phyloP scores from a whole-genome alignment of 2,113 vertebrate genomes.

The Campylomormyrus tamandua region DNA sequence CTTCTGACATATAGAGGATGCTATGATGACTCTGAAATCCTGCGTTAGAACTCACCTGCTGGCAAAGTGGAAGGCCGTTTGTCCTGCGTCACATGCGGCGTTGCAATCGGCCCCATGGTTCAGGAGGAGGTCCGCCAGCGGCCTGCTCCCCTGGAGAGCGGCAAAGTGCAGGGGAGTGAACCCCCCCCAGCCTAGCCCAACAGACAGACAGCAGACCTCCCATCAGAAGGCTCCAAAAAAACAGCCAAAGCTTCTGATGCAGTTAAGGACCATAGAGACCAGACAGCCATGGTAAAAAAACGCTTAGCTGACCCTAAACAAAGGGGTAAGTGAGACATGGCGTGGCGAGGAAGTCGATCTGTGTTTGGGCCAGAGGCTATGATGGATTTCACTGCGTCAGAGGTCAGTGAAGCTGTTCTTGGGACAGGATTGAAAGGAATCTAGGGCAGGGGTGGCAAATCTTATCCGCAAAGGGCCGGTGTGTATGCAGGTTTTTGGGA shows the following conservation, averaged over 20 bases:
- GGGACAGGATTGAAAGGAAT: background rate
- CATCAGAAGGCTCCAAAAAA: background rate
- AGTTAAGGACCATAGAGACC: background rate
- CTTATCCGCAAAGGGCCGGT: too few species aligned
- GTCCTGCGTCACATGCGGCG: conserved; percentile 57
- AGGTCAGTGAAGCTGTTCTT: background rate
- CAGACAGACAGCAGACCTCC: background rate
- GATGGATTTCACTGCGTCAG: background rate
- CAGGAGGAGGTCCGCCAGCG: conserved; percentile 55
- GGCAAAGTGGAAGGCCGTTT: conserved; percentile 68
- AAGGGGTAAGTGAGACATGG: background rate
- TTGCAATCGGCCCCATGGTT: conserved; percentile 63
- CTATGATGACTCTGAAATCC: background rate
- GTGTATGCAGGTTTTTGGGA: too few species aligned
- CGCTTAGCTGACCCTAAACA: background rate
- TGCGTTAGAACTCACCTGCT: conserved; percentile 50
- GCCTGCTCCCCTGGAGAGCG: conserved; percentile 59
- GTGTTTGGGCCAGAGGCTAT: background rate
- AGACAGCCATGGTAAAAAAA: background rate
- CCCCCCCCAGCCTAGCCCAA: conserved; percentile 61
- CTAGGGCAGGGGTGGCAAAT: too few species aligned
- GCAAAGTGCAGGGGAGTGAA: conserved; percentile 65
- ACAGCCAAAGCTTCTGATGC: background rate
- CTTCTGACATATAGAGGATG: background rate
- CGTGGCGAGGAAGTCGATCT: background rate